A percentile compares a stretch with the other conserved stretches of the same genome.
phyloP scores from a whole-genome alignment of 2,888 invertebrate genomes.

The Biston stratarius region DNA sequence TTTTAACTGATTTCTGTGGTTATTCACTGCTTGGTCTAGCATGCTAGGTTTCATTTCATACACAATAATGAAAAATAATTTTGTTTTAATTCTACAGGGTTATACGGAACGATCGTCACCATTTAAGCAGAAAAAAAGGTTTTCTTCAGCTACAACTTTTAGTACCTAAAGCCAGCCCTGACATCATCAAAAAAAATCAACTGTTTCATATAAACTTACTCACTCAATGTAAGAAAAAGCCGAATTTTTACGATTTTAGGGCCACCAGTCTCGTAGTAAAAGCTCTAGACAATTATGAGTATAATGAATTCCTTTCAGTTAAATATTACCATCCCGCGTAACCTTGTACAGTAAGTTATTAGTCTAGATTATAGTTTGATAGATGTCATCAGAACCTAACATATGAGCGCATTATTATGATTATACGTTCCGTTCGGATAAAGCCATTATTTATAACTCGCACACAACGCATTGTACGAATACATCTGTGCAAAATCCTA shows the following conservation, averaged over 20 bases:
- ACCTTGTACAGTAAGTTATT: not conserved
- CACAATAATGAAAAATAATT: too few species aligned
- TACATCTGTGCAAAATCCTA: slow-evolving; percentile 27
- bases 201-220: too few species aligned
- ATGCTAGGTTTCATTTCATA: not conserved
- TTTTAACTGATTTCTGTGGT: not conserved
- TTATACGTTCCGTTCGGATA: slow-evolving; percentile 36
- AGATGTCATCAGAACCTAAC: slow-evolving; percentile 16
- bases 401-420: slow-evolving; percentile 28
- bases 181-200: too few species aligned
- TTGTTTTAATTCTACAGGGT: too few species aligned
- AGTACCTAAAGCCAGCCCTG: too few species aligned
- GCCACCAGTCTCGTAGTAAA: too few species aligned
- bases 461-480: slow-evolving; percentile 34
- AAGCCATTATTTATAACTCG: slow-evolving; percentile 42
- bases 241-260: too few species aligned
- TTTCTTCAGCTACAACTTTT: too few species aligned
- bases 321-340: not conserved
- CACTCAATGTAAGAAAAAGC: too few species aligned
- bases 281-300: too few species aligned
- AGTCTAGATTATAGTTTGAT: slow-evolving; percentile 5
- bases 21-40: not conserved
- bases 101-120: too few species aligned
- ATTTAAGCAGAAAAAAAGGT: too few species aligned
- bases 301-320: not conserved